These are phyloP conservation scores for Garra rufa DNA, from an alignment of 2,113 vertebrate genomes.

Conservation along the genomic window DNA sequence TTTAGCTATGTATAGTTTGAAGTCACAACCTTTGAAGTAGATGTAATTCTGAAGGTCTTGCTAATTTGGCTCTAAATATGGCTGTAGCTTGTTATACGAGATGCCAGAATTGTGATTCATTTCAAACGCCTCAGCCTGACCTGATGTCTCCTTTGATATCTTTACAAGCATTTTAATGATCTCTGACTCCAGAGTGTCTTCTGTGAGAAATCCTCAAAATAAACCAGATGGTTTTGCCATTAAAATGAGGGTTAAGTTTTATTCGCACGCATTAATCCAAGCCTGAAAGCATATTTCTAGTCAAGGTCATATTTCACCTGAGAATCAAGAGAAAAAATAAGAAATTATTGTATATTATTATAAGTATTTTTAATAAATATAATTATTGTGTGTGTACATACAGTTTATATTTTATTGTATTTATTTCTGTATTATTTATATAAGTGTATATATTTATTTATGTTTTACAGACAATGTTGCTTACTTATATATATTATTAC, in stretches of 20 bases:
- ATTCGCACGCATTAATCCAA: neutral
- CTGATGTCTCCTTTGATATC: slow-evolving; percentile 33
- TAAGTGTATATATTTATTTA: too few relatives aligned
- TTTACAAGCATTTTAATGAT: slow-evolving; percentile 34
- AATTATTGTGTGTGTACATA: too few relatives aligned
- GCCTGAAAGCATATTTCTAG: neutral
- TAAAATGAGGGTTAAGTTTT: neutral
- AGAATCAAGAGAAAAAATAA: too few relatives aligned
- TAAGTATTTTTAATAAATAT: too few relatives aligned
- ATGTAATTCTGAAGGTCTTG: slow-evolving; percentile 18
- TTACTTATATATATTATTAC: too few relatives aligned
- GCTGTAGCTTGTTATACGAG: slow-evolving; percentile 29
- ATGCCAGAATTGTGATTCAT: neutral
- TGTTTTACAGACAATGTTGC: too few relatives aligned
- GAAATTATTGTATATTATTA: too few relatives aligned
- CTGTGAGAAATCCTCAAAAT: slow-evolving; percentile 13
- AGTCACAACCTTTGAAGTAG: slow-evolving; percentile 35
- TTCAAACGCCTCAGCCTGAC: slow-evolving; percentile 8
- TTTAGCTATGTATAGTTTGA: neutral
- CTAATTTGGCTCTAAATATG: slow-evolving; percentile 19
- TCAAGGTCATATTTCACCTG: too few relatives aligned
- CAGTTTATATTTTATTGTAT: too few relatives aligned
- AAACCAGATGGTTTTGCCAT: slow-evolving; percentile 6
- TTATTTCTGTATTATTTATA: too few relatives aligned
- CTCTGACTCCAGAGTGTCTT: slow-evolving; percentile 15